Conservation (phyloP, 1,140 invertebrate genomes). For the Myzus persicae region DNA sequence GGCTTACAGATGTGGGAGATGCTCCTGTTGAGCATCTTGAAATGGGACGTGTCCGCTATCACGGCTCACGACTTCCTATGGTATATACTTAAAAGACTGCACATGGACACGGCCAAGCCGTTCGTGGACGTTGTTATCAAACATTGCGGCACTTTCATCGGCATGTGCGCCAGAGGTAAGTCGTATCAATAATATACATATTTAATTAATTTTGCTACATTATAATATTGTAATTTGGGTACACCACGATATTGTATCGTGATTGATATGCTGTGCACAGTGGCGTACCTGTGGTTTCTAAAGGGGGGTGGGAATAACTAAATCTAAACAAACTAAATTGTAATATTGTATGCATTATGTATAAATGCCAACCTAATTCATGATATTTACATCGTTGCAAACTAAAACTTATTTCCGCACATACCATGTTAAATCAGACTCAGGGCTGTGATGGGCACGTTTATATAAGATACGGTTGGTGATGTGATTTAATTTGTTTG, state of each 20-base stretch:
- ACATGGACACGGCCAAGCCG: conserved; percentile 69
- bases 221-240: background rate
- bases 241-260: background rate
- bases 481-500: background rate
- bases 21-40: conserved; percentile 77
- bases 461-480: too few relatives aligned
- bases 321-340: background rate
- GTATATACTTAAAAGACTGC: conserved; percentile 69
- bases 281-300: background rate
- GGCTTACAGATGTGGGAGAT: conserved; percentile 81
- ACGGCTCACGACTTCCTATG: conserved; percentile 82
- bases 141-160: conserved; percentile 82
- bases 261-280: background rate
- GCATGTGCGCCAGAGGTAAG: conserved; percentile 80
- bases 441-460: too few relatives aligned
- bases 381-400: background rate
- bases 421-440: too few relatives aligned
- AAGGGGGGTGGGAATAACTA: background rate
- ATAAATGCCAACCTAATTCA: background rate
- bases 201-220: background rate
- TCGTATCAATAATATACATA: background rate
- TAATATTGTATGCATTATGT: background rate
- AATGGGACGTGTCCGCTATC: conserved; percentile 83
- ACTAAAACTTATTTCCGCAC: too few relatives aligned
- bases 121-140: conserved; percentile 66